Evolutionary conservation across 1,140 invertebrate genomes (phyloP).

Genomic region (Macrotrachela quadricornifera): DNA sequence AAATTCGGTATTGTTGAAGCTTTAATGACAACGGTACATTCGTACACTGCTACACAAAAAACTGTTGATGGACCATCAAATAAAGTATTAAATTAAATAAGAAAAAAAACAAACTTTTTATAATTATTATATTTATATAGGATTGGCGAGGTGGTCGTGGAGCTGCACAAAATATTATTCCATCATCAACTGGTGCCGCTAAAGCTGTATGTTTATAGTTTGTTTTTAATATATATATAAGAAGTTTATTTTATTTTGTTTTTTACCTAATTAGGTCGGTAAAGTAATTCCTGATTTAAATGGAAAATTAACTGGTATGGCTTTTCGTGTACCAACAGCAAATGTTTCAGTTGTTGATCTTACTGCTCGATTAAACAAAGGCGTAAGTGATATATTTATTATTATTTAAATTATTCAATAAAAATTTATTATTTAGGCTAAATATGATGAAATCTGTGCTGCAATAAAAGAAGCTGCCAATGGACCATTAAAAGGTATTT

Average conservation of each 20-base stretch:
- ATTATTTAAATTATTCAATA: no score
- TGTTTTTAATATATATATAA: no score
- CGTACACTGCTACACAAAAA: conserved; percentile 87
- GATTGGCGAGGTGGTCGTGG: conserved; percentile 88
- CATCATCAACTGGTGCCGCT: conserved; percentile 84
- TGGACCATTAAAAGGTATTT: conserved; percentile 55
- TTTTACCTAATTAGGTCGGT: conserved; percentile 29
- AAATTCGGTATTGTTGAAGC: conserved; percentile 86
- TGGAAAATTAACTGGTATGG: conserved; percentile 70
- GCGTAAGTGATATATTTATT: neutral
- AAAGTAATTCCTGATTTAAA: conserved; percentile 29
- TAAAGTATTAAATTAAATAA: conserved; percentile 32
- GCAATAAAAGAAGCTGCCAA: conserved; percentile 62
- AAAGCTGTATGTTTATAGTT: conserved; percentile 45
- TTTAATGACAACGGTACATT: conserved; percentile 96
- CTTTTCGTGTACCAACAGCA: conserved; percentile 81
- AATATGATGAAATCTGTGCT: conserved; percentile 67
- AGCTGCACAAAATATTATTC: conserved; percentile 88
- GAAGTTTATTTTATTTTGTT: no score
- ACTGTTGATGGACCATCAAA: conserved; percentile 84
- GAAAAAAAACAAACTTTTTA: no score
- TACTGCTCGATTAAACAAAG: conserved; percentile 39
- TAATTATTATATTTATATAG: conserved; percentile 10
- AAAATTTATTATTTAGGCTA: conserved; percentile 24
- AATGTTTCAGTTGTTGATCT: conserved; percentile 97